phyloP scores from a whole-genome alignment of 2,113 vertebrate species.

The Vombatus ursinus region DNA sequence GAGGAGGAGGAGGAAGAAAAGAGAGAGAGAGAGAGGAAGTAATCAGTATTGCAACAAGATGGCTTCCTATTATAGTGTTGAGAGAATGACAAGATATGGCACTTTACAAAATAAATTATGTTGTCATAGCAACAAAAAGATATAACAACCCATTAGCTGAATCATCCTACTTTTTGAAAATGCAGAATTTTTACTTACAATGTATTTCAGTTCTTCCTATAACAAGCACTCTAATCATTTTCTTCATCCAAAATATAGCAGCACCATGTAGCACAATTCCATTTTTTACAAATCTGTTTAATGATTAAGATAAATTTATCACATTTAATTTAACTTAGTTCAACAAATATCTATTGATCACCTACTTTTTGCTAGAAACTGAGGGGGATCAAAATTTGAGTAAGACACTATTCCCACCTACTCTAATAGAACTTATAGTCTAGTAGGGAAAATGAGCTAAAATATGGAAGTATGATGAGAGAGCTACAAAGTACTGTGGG shows the following conservation, averaged over 20 bases:
- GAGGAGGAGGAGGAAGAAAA: too few species aligned
- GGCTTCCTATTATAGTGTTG: neutral
- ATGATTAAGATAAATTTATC: neutral
- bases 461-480: neutral
- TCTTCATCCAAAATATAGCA: neutral
- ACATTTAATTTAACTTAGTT: neutral
- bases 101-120: neutral
- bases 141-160: neutral
- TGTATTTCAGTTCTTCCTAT: neutral
- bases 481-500: neutral
- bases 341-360: neutral
- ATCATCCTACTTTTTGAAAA: neutral
- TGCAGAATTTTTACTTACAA: neutral
- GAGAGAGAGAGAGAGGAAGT: neutral
- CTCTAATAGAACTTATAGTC: neutral
- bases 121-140: neutral
- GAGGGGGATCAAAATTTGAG: neutral
- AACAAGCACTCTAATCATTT: neutral
- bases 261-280: neutral
- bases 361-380: neutral
- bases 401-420: neutral
- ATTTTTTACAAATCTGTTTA: neutral
- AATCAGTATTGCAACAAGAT: neutral
- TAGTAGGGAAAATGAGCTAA: neutral
- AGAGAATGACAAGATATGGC: neutral